Conservation (phyloP, 2,888 invertebrate genomes). For the Polymixis flavicincta region DNA sequence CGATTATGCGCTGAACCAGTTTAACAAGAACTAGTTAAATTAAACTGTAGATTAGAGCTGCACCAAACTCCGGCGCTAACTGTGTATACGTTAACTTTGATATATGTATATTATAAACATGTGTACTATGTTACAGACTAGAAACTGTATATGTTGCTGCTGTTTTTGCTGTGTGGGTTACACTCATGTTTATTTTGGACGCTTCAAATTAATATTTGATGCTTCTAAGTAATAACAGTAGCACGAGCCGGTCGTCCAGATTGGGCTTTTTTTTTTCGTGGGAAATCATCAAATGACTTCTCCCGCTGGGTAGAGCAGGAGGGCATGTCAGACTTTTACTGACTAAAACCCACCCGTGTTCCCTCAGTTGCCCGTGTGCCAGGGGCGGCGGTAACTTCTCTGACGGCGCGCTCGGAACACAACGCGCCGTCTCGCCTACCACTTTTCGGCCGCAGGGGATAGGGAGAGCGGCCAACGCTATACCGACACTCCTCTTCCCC, state of each 20-base stretch:
- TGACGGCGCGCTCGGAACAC: too few species aligned
- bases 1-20: constrained; percentile 63
- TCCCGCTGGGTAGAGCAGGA: too few species aligned
- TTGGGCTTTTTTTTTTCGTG: too few species aligned
- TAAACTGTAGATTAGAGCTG: constrained; percentile 66
- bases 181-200: neutral
- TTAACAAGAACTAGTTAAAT: constrained; percentile 69
- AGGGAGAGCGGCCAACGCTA: too few species aligned
- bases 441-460: too few species aligned
- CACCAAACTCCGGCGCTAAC: constrained; percentile 51
- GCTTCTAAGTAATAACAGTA: neutral
- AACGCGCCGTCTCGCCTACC: too few species aligned
- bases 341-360: too few species aligned
- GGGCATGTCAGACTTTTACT: too few species aligned
- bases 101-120: constrained; percentile 57
- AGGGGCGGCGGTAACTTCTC: too few species aligned
- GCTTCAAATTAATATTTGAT: neutral
- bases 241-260: neutral
- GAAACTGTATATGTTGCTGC: constrained; percentile 2
- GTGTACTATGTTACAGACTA: constrained; percentile 26
- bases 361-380: too few species aligned
- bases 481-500: too few species aligned
- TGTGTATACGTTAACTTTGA: constrained; percentile 46
- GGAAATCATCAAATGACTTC: too few species aligned
- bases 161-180: neutral